Percentiles rank a stretch among this genome's conserved stretches.
phyloP scores from a whole-genome alignment of 2,113 vertebrate genomes.

The Mus spicilegus region DNA sequence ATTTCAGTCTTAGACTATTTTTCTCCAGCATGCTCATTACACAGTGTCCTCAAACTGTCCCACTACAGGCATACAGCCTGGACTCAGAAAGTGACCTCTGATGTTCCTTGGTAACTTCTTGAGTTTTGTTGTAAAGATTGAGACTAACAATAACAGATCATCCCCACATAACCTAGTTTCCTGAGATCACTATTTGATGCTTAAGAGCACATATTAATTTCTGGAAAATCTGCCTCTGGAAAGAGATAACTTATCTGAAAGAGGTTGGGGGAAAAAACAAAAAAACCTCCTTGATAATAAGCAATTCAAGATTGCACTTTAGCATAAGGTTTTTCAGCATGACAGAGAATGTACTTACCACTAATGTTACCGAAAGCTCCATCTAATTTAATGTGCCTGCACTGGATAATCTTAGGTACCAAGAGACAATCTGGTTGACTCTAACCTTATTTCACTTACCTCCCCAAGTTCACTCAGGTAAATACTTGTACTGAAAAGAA shows the following conservation, averaged over 20 bases:
- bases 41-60: not conserved
- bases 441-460: slow-evolving; percentile 21
- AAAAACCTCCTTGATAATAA: not conserved
- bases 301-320: not conserved
- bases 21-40: not conserved
- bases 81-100: not conserved
- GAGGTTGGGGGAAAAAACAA: not conserved
- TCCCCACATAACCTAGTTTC: not conserved
- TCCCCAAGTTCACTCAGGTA: not conserved
- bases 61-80: not conserved
- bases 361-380: not conserved
- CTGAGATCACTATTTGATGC: not conserved
- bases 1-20: slow-evolving; percentile 39
- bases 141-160: not conserved
- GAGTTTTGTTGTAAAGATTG: not conserved
- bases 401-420: not conserved
- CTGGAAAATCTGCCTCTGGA: slow-evolving; percentile 1
- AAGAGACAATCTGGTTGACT: not conserved
- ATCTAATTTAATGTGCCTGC: not conserved
- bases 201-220: not conserved
- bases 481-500: slow-evolving; percentile 32
- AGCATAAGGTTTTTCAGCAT: not conserved
- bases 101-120: not conserved
- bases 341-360: not conserved
- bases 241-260: slow-evolving; percentile 23